Conservation (phyloP, 2,113 vertebrate species). For the Crypturellus undulatus region DNA sequence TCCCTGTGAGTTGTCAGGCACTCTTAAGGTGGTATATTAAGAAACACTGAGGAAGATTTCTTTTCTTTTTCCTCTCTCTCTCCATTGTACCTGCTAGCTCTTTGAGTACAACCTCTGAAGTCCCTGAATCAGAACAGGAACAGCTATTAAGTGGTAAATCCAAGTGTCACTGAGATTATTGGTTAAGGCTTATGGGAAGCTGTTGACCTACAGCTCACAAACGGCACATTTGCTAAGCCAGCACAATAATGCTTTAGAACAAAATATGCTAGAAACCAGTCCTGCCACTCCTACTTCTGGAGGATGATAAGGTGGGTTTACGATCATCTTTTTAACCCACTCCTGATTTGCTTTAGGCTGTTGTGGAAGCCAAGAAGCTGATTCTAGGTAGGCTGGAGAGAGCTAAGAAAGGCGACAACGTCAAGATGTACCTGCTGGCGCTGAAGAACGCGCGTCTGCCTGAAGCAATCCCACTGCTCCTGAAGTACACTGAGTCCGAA, state of each 20-base stretch:
- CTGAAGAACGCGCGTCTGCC: slow-evolving; percentile 93
- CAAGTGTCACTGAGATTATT: neutral
- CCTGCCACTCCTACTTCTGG: neutral
- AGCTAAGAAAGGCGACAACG: slow-evolving; percentile 82
- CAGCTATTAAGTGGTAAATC: neutral
- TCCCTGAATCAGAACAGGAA: neutral
- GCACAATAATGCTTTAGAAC: neutral
- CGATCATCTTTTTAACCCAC: neutral
- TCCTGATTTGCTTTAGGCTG: slow-evolving; percentile 78
- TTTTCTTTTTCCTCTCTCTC: neutral
- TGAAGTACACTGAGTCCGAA: slow-evolving; percentile 87
- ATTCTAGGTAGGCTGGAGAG: slow-evolving; percentile 87
- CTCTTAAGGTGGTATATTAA: neutral
- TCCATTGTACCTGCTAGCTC: neutral
- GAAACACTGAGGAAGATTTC: neutral
- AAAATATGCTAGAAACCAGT: neutral
- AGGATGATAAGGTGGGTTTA: neutral
- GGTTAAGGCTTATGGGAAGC: neutral
- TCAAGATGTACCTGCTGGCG: slow-evolving; percentile 90
- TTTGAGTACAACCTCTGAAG: neutral
- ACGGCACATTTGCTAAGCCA: neutral
- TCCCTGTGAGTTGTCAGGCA: neutral
- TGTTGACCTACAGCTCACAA: neutral
- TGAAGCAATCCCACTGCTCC: slow-evolving; percentile 88
- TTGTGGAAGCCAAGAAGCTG: slow-evolving; percentile 88